Evolutionary conservation across 2,797 vertebrate species (phyloP), one percentile per base, ranked within the genome.

Genomic region (Mormyrops boulengeri): DNA sequence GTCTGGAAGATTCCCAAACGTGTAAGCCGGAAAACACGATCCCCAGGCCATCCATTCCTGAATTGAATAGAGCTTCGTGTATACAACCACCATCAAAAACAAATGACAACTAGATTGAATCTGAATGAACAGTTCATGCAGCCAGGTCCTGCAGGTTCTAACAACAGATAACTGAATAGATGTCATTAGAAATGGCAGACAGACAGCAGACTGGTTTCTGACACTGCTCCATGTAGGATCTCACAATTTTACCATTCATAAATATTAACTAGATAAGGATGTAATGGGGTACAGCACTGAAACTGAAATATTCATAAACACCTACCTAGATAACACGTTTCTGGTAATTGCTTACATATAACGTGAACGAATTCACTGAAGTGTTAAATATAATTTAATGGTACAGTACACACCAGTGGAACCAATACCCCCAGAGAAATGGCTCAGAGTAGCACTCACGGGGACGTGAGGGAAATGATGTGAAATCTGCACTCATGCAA

Each of bases 331-430:
- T 49, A 66, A 90, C 90, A 91, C 85, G 80, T 89, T 90, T 89
- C 17, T 6, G 52, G 91, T 91, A 89, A 93, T 94, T 89, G 86
- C 91, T 92, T 93, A 92, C 89, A 94, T 91, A 91, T 91, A 87
- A 90, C 14, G 89, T 92, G 93, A 93, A 93, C 26, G 17, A 90
- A 93, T 91, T 93, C 92, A 90, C 82, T 14, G 73, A 87, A 60
- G 85, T 92, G 92, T 94, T 94, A 93, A 94, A 95, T 94, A 92
- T 93, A 84, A 93, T 95, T 94, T 94, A 94, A 93, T 92, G 93
- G 90, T 89, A 91, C 91, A 89, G 90, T 93, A 92, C 94, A 93
- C 93, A 92, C 73, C 92, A 92, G 90, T 19, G 41, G 91, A 89
- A 93, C 90, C 91, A 93, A 91, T 92, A 94, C 91, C 93, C 91